phyloP scores from a whole-genome alignment of 2,888 invertebrate genomes.

The Amitus sp. region DNA sequence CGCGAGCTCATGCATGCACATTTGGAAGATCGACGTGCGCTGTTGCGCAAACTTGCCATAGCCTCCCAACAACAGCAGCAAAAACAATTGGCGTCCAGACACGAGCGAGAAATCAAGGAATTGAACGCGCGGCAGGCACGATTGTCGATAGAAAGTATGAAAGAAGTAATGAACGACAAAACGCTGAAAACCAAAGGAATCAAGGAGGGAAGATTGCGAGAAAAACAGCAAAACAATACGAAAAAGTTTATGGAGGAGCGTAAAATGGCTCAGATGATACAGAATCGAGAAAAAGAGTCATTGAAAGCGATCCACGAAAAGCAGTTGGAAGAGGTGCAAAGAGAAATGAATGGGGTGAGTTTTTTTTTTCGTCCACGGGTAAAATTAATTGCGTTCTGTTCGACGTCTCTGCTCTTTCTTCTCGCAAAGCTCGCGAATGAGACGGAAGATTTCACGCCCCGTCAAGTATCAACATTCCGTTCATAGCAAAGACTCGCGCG shows the following conservation, averaged over 20 bases:
- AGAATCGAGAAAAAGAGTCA: conserved; percentile 91
- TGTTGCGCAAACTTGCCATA: conserved; percentile 81
- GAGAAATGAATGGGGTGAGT: conserved; percentile 86
- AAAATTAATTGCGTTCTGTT: too few relatives aligned
- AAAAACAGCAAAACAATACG: conserved; percentile 97
- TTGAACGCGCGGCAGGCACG: conserved; percentile 95
- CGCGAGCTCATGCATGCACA: conserved; percentile 84
- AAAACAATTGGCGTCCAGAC: conserved; percentile 89
- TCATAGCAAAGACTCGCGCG: too few relatives aligned
- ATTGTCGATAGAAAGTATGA: conserved; percentile 95
- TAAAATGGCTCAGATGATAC: conserved; percentile 87
- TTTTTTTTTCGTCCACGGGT: background rate
- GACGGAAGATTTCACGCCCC: too few relatives aligned
- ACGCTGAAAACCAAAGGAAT: conserved; percentile 96
- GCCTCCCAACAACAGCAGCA: conserved; percentile 84
- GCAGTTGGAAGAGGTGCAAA: conserved; percentile 87
- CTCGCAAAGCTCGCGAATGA: too few relatives aligned
- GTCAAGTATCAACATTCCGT: too few relatives aligned
- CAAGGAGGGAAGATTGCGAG: conserved; percentile 90
- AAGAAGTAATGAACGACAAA: conserved; percentile 96
- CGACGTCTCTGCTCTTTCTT: too few relatives aligned
- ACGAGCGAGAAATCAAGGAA: conserved; percentile 94
- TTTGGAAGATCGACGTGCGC: conserved; percentile 82
- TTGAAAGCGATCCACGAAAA: conserved; percentile 92
- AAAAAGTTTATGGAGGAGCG: conserved; percentile 97